Conservation (phyloP, 2,888 invertebrate genomes). For the Sminthurinus aureus region DNA sequence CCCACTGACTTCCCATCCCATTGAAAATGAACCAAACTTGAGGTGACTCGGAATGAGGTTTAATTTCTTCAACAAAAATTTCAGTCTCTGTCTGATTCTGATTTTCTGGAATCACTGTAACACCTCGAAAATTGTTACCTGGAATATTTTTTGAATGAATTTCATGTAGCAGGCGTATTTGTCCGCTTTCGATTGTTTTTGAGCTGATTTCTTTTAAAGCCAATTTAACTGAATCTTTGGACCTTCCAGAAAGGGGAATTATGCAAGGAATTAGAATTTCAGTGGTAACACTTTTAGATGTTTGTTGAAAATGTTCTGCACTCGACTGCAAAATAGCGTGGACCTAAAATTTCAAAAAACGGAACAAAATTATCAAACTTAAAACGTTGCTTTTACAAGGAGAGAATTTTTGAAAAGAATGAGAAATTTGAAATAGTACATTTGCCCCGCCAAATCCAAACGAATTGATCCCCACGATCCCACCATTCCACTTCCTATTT, state of each 20-base stretch:
- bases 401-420: too few species aligned
- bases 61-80: too few species aligned
- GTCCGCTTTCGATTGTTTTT: conserved; percentile 21
- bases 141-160: too few species aligned
- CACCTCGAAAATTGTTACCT: conserved; percentile 32
- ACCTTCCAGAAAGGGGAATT: conserved; percentile 34
- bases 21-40: too few species aligned
- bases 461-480: too few species aligned
- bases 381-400: too few species aligned
- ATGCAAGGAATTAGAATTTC: neutral
- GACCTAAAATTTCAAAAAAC: neutral
- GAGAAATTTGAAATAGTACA: conserved; percentile 14
- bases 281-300: too few species aligned
- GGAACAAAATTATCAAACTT: neutral
- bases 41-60: conserved; percentile 65
- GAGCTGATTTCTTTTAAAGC: conserved; percentile 24
- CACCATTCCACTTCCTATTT: conserved; percentile 27
- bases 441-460: too few species aligned
- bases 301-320: too few species aligned
- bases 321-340: conserved; percentile 36
- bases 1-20: too few species aligned
- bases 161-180: too few species aligned
- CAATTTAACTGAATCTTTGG: conserved; percentile 21
- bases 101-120: conserved; percentile 2
- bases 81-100: too few species aligned